A percentile compares a stretch with the other conserved stretches of the same genome.
Evolutionary conservation across 2,113 vertebrate species (phyloP).

Genomic region (Vulpes lagopus): DNA sequence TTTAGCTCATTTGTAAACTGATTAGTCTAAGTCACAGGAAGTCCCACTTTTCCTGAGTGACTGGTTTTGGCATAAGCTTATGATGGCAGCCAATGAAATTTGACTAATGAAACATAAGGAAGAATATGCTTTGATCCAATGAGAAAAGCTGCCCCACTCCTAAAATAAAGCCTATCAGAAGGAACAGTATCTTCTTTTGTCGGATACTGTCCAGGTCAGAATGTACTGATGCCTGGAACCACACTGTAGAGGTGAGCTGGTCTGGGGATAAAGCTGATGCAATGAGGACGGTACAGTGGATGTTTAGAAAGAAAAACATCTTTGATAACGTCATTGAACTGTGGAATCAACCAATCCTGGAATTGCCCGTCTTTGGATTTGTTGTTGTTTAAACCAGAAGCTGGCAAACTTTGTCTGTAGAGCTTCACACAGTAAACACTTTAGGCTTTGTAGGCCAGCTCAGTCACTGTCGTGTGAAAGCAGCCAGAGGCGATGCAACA

Average conservation of each 20-base stretch:
- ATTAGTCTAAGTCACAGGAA: neutral
- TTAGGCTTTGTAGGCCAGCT: neutral
- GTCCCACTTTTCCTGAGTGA: neutral
- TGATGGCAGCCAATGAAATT: neutral
- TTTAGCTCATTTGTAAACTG: neutral
- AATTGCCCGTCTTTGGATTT: neutral
- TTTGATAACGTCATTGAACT: neutral
- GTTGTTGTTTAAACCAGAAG: neutral
- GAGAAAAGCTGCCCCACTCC: neutral
- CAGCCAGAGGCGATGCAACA: neutral
- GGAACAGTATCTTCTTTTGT: neutral
- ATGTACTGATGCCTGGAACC: neutral
- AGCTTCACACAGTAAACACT: neutral
- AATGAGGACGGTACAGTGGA: neutral
- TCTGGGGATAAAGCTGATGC: neutral
- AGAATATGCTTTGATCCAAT: neutral
- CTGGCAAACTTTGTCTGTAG: neutral
- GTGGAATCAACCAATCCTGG: neutral
- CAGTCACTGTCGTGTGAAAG: neutral
- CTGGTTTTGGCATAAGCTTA: neutral
- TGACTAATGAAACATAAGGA: neutral
- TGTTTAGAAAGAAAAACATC: neutral
- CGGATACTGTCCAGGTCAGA: neutral
- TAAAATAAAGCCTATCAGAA: neutral
- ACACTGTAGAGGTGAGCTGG: neutral